A percentile compares a stretch with the other conserved stretches of the same genome.
Evolutionary conservation across 2,888 invertebrate species (phyloP).

Genomic region (Drosophila incognita): DNA sequence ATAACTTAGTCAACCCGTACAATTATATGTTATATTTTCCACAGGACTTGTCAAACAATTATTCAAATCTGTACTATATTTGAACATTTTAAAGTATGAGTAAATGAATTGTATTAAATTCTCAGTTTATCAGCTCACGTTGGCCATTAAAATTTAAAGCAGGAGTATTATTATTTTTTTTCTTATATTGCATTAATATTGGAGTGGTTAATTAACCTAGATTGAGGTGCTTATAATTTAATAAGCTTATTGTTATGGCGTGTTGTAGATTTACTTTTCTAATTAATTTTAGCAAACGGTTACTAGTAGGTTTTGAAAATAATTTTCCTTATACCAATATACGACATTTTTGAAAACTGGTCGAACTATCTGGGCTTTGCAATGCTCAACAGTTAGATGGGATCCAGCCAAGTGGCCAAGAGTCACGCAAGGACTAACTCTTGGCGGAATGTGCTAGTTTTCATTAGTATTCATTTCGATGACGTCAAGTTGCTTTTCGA

Average conservation of each 20-base stretch:
- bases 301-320: neutral
- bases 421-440: constrained; percentile 37
- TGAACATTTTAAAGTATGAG: constrained; percentile 11
- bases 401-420: neutral
- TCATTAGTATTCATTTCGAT: constrained; percentile 7
- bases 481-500: constrained; percentile 39
- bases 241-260: neutral
- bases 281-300: neutral
- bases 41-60: constrained; percentile 55
- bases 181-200: neutral
- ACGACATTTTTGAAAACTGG: neutral
- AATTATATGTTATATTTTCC: neutral
- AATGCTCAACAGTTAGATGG: neutral
- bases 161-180: neutral
- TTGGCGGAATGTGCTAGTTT: constrained; percentile 8
- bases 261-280: neutral
- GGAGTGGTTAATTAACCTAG: neutral
- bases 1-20: neutral
- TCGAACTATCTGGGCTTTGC: neutral
- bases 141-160: neutral
- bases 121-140: neutral
- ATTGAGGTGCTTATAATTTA: neutral
- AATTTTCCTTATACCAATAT: neutral
- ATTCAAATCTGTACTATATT: constrained; percentile 63
- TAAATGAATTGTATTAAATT: neutral